Base-by-base conservation (phyloP, 2,888 invertebrate species). In the Eustalomyia histrio region DNA sequence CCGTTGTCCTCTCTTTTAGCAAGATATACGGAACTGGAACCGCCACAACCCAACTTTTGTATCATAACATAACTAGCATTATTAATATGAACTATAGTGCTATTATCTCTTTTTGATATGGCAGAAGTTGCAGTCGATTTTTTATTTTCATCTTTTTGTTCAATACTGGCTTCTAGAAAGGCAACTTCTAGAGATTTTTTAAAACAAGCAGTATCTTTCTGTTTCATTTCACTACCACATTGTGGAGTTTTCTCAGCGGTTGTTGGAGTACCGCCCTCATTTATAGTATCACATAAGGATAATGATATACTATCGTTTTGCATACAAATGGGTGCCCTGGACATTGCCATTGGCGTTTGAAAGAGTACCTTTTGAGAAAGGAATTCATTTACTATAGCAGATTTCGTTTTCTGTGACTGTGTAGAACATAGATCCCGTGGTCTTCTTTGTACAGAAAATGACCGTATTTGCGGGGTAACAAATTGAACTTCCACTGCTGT, bases 41-140 rank as follows among this genome's bases (percentile, higher is more conserved):
- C 98, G n/a, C 98, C 98, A 85, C 93, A 93, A 0, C 98, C 98
- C 60, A 98, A 91, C 85, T 94, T 92, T 83, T 94, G 95, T 14
- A 96, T 91, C 65, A 96, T 92, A 81, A 93, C 91, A 90, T 97
- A 98, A 29, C 93, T 92, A 64, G 93, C 93, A 24, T 93, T 92
- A 83, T 96, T 96, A 1, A 98, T 95, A 47, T 86, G 90, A 14
- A 94, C 91, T 16, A 91, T 92, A 84, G 92, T 92, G 16, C 83
- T 67, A 67, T 87, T 86, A 14, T 79, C 76, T 16, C 21, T 71
- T 8, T 33, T 63, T 72, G 63, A 12, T 18, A 35, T 24, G 16
- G 68, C 29, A 1, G 16, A 76, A 14, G 29, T 29, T 29, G 29
- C 21, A 21, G 21, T 21, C 4, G 4, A 21, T 21, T 2, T 21